Conservation (phyloP, 2,888 invertebrate species). For the Ornithoptera priamus region DNA sequence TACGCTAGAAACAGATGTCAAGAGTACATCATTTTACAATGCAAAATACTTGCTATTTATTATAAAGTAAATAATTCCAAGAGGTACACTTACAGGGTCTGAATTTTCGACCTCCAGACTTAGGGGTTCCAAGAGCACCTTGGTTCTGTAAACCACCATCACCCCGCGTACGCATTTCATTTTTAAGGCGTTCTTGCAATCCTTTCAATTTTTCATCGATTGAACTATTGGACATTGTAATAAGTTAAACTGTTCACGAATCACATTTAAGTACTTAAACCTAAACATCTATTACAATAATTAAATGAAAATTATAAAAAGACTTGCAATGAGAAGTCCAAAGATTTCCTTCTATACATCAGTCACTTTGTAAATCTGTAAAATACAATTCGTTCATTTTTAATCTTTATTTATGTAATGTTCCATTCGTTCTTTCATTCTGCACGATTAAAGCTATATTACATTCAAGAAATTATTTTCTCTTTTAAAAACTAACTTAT, state of each 20-base stretch:
- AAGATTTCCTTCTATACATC: constrained; percentile 59
- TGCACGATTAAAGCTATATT: neutral
- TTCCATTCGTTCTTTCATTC: constrained; percentile 24
- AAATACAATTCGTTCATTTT: constrained; percentile 34
- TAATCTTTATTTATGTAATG: constrained; percentile 29
- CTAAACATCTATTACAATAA: constrained; percentile 61
- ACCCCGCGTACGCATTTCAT: constrained; percentile 82
- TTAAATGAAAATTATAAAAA: constrained; percentile 70
- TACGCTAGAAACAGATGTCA: constrained; percentile 23
- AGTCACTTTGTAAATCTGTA: constrained; percentile 34
- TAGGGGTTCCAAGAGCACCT: constrained; percentile 74
- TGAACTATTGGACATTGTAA: constrained; percentile 84
- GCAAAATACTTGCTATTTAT: neutral
- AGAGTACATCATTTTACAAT: neutral
- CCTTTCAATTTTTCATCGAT: constrained; percentile 90
- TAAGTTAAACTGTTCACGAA: constrained; percentile 51
- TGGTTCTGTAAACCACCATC: constrained; percentile 81
- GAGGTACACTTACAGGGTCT: constrained; percentile 80
- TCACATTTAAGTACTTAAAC: constrained; percentile 65
- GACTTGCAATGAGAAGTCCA: constrained; percentile 65
- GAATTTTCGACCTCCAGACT: constrained; percentile 80
- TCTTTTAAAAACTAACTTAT: too few species aligned
- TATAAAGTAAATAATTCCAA: neutral
- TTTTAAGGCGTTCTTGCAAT: constrained; percentile 88
- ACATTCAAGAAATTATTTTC: too few species aligned